Evolutionary conservation across 2,888 invertebrate species (phyloP), one percentile per base, ranked within the genome.

Genomic region (Dione juno): DNA sequence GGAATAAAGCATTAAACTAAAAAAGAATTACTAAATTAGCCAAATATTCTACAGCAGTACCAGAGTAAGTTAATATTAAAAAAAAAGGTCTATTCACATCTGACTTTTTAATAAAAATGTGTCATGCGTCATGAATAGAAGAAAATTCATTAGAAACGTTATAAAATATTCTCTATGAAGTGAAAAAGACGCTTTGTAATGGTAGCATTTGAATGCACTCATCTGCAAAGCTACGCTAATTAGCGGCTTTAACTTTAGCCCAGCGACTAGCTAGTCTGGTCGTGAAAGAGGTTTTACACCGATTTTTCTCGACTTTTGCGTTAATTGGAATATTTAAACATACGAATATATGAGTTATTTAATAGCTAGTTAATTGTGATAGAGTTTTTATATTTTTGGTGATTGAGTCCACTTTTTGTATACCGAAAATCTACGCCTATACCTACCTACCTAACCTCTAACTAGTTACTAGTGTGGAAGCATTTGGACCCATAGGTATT

Each of bases 151-250:
- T 64, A 64, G 64, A 37, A 19, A 64, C 43, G 43, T 54, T 43
- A 64, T 68, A 68, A 53, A 68, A 69, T 57, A 64, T 69, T 64
- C 69, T 45, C 45, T 50, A 28, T 50, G 45, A 65, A 58, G 50
- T 41, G 64, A 65, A 61, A 67, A 66, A 61, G 53, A 37, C 45
- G 48, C 45, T 53, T 53, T 66, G 65, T 61, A 61, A 66, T 41
- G 13, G 58, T n/a, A 19, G 50, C 19, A 16, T 68, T 72, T 73
- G 54, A 63, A 66, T 61, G 64, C 37, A 53, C 21, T 67, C 70
- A 53, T 45, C 67, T 65, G 67, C 45, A 63, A 40, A 61, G 61
- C 40, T 28, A 16, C 50, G 58, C 70, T 72, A 70, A 72, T 72
- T 70, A 70, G 59, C 50, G 64, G 67, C 61, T 66, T 63, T 40